phyloP scores from a whole-genome alignment of 2,797 vertebrate genomes.

The Syncerus caffer region DNA sequence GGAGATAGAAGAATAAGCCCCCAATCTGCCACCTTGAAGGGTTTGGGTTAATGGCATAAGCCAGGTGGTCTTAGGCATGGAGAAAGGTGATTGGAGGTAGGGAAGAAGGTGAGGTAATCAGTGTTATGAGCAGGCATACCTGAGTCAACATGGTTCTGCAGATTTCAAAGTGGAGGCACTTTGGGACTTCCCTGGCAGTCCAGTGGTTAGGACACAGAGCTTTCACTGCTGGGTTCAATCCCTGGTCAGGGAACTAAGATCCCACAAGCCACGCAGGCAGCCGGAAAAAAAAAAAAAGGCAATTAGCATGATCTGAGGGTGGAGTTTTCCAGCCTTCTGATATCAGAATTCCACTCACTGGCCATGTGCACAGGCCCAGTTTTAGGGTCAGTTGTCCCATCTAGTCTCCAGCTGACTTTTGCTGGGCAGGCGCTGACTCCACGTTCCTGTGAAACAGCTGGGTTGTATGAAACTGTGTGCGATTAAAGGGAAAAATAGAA shows the following conservation, averaged over 20 bases:
- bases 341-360: background rate
- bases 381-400: background rate
- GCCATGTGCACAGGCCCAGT: background rate
- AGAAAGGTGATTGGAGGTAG: background rate
- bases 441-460: background rate
- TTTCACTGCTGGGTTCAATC: background rate
- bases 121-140: background rate
- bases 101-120: background rate
- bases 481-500: background rate
- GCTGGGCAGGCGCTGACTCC: background rate
- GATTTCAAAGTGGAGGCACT: background rate
- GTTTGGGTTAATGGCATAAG: background rate
- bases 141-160: background rate
- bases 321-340: background rate
- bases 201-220: background rate
- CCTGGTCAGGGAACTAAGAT: background rate
- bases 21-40: background rate
- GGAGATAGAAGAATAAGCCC: background rate
- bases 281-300: background rate
- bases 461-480: background rate
- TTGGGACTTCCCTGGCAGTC: background rate
- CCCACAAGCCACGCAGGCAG: background rate
- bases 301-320: background rate
- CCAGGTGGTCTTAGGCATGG: background rate
- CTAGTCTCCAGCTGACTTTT: background rate